phyloP scores from a whole-genome alignment of 2,888 invertebrate species.

The Dusona sp. region DNA sequence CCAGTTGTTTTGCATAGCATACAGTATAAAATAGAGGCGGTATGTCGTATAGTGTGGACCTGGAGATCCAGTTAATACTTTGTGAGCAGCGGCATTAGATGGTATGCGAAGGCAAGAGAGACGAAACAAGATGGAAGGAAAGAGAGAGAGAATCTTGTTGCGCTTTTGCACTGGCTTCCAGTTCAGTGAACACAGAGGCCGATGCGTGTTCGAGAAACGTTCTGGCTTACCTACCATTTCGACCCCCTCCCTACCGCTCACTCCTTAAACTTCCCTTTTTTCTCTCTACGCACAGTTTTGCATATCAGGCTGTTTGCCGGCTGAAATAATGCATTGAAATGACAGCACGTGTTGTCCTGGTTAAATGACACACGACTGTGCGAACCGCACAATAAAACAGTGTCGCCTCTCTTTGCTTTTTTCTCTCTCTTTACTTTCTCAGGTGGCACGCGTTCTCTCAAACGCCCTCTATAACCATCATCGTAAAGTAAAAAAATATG shows the following conservation, averaged over 20 bases:
- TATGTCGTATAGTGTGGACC: slow-evolving; percentile 45
- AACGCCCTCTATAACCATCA: slow-evolving; percentile 33
- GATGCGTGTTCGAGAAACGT: slow-evolving; percentile 62
- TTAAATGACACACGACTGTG: slow-evolving; percentile 84
- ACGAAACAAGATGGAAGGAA: slow-evolving; percentile 53
- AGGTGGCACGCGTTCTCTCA: slow-evolving; percentile 62
- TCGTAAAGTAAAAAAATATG: slow-evolving; percentile 12
- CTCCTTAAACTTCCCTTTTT: not conserved
- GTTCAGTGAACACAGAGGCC: slow-evolving; percentile 64
- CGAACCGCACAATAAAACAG: slow-evolving; percentile 74
- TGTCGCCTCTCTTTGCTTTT: slow-evolving; percentile 67
- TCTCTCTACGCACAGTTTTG: slow-evolving; percentile 75
- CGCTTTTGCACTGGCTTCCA: slow-evolving; percentile 67
- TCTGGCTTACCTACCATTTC: slow-evolving; percentile 52
- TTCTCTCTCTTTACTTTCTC: slow-evolving; percentile 44
- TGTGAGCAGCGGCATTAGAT: slow-evolving; percentile 65
- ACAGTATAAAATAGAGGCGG: slow-evolving; percentile 48
- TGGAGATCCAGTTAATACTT: slow-evolving; percentile 64
- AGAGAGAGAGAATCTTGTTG: slow-evolving; percentile 52
- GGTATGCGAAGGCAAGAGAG: slow-evolving; percentile 63
- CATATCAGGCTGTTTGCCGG: slow-evolving; percentile 83
- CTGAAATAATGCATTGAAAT: slow-evolving; percentile 84
- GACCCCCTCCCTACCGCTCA: slow-evolving; percentile 67
- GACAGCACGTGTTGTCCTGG: slow-evolving; percentile 81
- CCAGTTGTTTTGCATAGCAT: slow-evolving; percentile 30